Base-by-base conservation (phyloP, 2,797 vertebrate species). In the Sebastes hopkinsi region DNA sequence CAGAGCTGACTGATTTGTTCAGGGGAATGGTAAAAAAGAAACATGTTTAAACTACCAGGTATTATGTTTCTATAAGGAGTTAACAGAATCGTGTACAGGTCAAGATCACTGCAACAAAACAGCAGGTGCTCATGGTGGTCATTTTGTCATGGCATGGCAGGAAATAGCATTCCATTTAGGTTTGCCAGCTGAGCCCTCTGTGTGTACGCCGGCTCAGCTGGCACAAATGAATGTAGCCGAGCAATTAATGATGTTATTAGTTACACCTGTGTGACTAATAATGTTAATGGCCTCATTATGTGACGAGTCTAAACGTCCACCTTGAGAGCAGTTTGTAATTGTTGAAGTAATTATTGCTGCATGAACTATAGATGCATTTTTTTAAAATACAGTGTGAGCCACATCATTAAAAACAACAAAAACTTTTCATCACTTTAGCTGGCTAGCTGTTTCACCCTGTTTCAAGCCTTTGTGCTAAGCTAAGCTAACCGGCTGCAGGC, bases 161-260 rank as follows among this genome's bases (percentile, higher is more conserved):
- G 18, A 59, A 73, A 56, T n/a, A 13, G 23, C 56, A 14, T 32
- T 16, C 6, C 42, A 70, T 64, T 85, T 25, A 36, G n/a, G 6
- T 62, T 8, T 36, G 29, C 27, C 83, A 82, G 76, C 71, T 86
- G 83, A 79, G 76, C 18, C 52, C 23, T 25, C 14, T 27, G 56
- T 38, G 38, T 38, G 8, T 52, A 50, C 20, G 23, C 29, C 2
- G 54, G 36, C 81, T 72, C 77, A 77, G 72, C 38, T 85, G 78
- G 65, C 20, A 12, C 23, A 30, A 46, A 12, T 32, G 5, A 68
- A 64, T 36, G 55, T 54, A 27, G 6, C 50, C 20, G 38, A 66
- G 54, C 46, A 5, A 67, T 67, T 72, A 62, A 50, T 60, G 5
- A 62, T 42, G 46, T 10, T 12, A 62, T 85, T 76, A 76, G 68